Conservation (phyloP, 2,797 vertebrate genomes). For the Enteromius trimaculatus region DNA sequence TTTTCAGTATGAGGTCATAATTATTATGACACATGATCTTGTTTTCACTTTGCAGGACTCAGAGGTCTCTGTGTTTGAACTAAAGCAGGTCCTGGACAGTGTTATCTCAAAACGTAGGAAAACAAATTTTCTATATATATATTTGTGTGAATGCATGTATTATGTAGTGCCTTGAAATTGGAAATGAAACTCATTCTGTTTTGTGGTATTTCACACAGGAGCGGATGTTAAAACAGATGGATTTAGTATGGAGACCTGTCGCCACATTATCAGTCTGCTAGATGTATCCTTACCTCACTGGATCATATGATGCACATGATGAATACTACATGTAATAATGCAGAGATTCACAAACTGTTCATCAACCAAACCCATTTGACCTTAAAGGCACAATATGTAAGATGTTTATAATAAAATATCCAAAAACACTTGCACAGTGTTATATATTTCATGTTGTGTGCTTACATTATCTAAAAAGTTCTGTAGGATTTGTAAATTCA, state of each 20-base stretch:
- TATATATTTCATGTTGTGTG: too few species aligned
- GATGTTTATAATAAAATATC: too few species aligned
- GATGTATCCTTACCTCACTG: slow-evolving; percentile 75
- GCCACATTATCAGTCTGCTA: slow-evolving; percentile 76
- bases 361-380: too few species aligned
- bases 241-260: slow-evolving; percentile 76
- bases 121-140: not conserved
- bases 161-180: not conserved
- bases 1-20: not conserved
- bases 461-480: too few species aligned
- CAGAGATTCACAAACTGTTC: too few species aligned
- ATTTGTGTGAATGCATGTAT: too few species aligned
- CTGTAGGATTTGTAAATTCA: too few species aligned
- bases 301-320: not conserved
- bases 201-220: slow-evolving; percentile 61
- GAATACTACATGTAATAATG: not conserved
- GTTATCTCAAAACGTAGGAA: slow-evolving; percentile 84
- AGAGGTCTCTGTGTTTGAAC: slow-evolving; percentile 86
- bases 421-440: too few species aligned
- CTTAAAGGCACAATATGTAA: too few species aligned
- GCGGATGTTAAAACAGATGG: slow-evolving; percentile 75
- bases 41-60: slow-evolving; percentile 74
- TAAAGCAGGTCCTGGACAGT: slow-evolving; percentile 83
- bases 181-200: not conserved
- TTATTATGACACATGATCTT: not conserved